These are phyloP conservation scores for Lasiommata megera DNA, from an alignment of 2,888 invertebrate genomes.

Conservation along the genomic window DNA sequence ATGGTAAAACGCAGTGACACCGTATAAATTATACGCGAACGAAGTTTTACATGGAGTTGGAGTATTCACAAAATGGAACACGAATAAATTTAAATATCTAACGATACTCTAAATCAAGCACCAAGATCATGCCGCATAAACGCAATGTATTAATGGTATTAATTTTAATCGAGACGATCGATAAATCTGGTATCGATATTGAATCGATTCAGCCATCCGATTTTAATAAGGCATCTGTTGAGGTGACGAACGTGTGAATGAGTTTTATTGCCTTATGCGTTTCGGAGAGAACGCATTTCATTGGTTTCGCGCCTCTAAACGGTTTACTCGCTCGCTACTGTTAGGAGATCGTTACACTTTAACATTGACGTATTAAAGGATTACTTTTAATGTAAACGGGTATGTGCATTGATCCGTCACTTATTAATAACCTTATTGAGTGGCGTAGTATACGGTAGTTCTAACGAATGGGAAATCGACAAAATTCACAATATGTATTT, in stretches of 20 bases:
- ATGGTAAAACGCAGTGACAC: slow-evolving; percentile 38
- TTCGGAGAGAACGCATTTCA: slow-evolving; percentile 49
- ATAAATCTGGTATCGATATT: slow-evolving; percentile 36
- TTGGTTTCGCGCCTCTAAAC: slow-evolving; percentile 70
- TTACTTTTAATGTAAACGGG: slow-evolving; percentile 8
- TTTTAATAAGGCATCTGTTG: slow-evolving; percentile 77
- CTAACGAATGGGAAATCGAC: too few relatives aligned
- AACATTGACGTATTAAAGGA: slow-evolving; percentile 17
- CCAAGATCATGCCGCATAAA: slow-evolving; percentile 47
- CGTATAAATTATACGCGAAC: slow-evolving; percentile 58
- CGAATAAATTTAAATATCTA: slow-evolving; percentile 61
- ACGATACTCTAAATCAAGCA: slow-evolving; percentile 43
- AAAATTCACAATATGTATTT: too few relatives aligned
- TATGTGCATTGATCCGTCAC: not conserved
- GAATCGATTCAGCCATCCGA: slow-evolving; percentile 60
- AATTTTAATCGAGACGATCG: slow-evolving; percentile 59
- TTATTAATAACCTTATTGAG: not conserved
- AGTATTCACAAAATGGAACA: slow-evolving; percentile 57
- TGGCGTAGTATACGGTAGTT: not conserved
- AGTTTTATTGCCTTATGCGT: slow-evolving; percentile 75
- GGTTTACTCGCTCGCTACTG: slow-evolving; percentile 53
- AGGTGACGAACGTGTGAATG: slow-evolving; percentile 79
- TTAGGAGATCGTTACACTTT: slow-evolving; percentile 19
- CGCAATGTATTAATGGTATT: slow-evolving; percentile 61
- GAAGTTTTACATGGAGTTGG: slow-evolving; percentile 49